Conservation (phyloP, 1,140 invertebrate species). For the Copidosoma floridanum region DNA sequence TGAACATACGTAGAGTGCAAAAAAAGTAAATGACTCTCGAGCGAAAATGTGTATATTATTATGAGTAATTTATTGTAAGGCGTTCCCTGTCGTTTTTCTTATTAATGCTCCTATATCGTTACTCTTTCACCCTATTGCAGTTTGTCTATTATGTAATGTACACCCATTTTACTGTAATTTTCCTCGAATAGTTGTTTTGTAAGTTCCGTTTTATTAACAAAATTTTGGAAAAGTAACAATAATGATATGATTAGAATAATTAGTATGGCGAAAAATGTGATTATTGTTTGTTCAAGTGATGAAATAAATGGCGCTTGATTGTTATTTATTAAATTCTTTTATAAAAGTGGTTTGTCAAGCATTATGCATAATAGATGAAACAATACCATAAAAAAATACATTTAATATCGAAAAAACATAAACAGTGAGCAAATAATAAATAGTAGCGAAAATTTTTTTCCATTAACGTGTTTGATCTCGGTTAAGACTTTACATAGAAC, state of each 20-base stretch:
- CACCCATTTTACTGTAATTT: too few relatives aligned
- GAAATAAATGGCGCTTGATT: background rate
- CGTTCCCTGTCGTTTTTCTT: conserved; percentile 6
- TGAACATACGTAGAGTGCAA: too few relatives aligned
- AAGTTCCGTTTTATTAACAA: too few relatives aligned
- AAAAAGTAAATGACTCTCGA: too few relatives aligned
- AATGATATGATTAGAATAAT: background rate
- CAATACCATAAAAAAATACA: background rate
- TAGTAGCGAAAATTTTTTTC: conserved; percentile 3
- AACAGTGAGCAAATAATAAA: background rate
- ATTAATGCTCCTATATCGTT: background rate
- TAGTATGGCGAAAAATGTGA: background rate
- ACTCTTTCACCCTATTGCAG: too few relatives aligned
- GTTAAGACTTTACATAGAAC: conserved; percentile 16
- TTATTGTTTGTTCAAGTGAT: conserved; percentile 8
- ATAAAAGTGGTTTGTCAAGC: conserved; percentile 10
- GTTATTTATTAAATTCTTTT: conserved; percentile 29
- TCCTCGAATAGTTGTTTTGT: too few relatives aligned
- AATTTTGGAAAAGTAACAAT: too few relatives aligned
- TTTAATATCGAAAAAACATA: too few relatives aligned
- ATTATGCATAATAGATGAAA: conserved; percentile 6
- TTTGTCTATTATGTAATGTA: too few relatives aligned
- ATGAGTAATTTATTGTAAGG: too few relatives aligned
- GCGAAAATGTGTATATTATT: too few relatives aligned
- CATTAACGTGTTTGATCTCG: conserved; percentile 22